A percentile compares a stretch with the other conserved stretches of the same genome.
Conservation (phyloP, 1,140 invertebrate species). For the Drosophila rhopaloa region DNA sequence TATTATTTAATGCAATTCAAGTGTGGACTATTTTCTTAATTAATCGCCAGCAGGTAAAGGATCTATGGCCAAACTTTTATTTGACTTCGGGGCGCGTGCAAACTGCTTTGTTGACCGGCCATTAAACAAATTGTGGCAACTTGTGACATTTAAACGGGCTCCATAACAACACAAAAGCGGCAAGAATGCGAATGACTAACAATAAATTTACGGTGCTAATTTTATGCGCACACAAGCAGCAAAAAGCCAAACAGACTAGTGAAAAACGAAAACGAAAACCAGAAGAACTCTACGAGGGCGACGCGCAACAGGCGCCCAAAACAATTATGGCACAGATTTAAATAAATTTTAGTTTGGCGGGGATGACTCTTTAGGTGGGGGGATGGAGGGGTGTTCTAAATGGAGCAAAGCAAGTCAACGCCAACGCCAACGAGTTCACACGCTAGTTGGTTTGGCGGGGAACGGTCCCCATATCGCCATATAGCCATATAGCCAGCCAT, state of each 20-base stretch:
- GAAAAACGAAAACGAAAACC: conserved; percentile 29
- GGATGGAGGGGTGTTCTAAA: background rate
- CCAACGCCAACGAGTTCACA: conserved; percentile 61
- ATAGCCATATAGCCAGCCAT: background rate
- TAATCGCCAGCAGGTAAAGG: conserved; percentile 18
- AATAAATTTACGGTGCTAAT: conserved; percentile 72
- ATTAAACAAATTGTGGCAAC: conserved; percentile 51
- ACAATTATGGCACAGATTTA: conserved; percentile 79
- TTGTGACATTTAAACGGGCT: conserved; percentile 60
- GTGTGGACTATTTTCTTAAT: background rate
- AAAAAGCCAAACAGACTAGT: conserved; percentile 21
- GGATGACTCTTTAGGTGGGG: conserved; percentile 6
- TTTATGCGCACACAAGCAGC: conserved; percentile 66
- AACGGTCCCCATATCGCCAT: conserved; percentile 1
- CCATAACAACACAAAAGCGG: conserved; percentile 11
- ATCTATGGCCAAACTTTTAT: background rate
- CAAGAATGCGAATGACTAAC: conserved; percentile 63
- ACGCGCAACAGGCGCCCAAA: conserved; percentile 68
- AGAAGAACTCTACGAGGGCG: conserved; percentile 36
- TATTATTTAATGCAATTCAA: conserved; percentile 78
- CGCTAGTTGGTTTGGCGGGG: conserved; percentile 38
- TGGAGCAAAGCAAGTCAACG: conserved; percentile 32
- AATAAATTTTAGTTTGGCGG: conserved; percentile 67
- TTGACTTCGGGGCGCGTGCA: conserved; percentile 7
- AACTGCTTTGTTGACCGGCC: conserved; percentile 1